Conservation (phyloP, 2,888 invertebrate genomes). For the Euplagia quadripunctaria region DNA sequence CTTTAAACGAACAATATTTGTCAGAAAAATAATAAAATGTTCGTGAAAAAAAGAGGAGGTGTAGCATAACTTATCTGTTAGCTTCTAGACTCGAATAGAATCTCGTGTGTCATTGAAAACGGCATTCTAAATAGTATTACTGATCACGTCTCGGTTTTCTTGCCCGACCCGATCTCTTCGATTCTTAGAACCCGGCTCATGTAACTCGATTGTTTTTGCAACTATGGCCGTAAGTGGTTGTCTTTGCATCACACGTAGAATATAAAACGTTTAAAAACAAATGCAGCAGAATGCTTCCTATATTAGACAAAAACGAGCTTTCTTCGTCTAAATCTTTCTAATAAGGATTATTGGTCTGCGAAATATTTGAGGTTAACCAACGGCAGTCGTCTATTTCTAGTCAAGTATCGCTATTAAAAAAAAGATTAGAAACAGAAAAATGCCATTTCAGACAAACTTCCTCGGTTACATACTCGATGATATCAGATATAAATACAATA, state of each 20-base stretch:
- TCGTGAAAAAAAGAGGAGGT: background rate
- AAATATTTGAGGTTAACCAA: too few relatives aligned
- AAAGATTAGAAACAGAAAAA: too few relatives aligned
- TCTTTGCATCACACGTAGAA: slow-evolving; percentile 30
- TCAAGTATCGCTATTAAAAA: too few relatives aligned
- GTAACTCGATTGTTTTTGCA: slow-evolving; percentile 46
- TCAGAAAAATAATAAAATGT: background rate
- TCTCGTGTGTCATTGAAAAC: slow-evolving; percentile 37
- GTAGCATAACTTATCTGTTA: background rate
- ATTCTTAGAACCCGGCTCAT: slow-evolving; percentile 64
- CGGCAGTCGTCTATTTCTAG: too few relatives aligned
- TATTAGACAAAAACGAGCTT: too few relatives aligned
- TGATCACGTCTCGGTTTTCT: slow-evolving; percentile 69
- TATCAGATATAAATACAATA: background rate
- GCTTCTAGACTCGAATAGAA: background rate
- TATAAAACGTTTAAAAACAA: background rate
- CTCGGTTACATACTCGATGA: too few relatives aligned
- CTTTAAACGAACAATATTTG: background rate
- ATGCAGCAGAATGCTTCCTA: background rate
- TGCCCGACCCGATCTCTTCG: slow-evolving; percentile 55
- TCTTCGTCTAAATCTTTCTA: too few relatives aligned
- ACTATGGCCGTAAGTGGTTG: slow-evolving; percentile 25
- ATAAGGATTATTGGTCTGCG: too few relatives aligned
- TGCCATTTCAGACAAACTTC: too few relatives aligned
- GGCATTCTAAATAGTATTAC: slow-evolving; percentile 52